A percentile compares a stretch with the other conserved stretches of the same genome.
Conservation (phyloP, 2,888 invertebrate genomes). For the Aphrophora alni region DNA sequence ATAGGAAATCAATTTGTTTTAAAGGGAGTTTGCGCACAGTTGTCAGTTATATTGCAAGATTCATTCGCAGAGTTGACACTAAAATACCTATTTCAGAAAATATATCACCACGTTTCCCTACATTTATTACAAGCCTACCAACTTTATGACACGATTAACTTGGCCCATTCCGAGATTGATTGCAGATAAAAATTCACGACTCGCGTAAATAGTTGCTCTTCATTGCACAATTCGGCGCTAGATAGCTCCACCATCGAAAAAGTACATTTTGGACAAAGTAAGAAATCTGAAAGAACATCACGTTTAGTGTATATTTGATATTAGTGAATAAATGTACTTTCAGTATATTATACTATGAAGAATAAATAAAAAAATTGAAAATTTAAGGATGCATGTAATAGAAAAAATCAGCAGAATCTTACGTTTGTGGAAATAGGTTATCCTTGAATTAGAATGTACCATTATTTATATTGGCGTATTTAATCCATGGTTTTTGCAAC, state of each 20-base stretch:
- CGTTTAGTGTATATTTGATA: too few relatives aligned
- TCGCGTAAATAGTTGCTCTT: not conserved
- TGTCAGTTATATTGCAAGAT: not conserved
- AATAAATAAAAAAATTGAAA: too few relatives aligned
- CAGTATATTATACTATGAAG: too few relatives aligned
- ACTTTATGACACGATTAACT: not conserved
- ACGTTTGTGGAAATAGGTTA: too few relatives aligned
- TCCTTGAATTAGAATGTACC: too few relatives aligned
- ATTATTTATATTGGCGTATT: too few relatives aligned
- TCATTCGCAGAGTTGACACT: not conserved
- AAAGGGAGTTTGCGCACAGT: not conserved
- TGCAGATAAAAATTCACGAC: conserved; percentile 6
- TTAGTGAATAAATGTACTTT: too few relatives aligned
- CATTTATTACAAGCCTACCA: not conserved
- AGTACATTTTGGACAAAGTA: not conserved
- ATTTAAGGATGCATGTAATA: too few relatives aligned
- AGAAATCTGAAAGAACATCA: too few relatives aligned
- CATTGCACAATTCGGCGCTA: not conserved
- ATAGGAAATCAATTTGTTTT: not conserved
- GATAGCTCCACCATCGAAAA: not conserved
- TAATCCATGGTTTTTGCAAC: too few relatives aligned
- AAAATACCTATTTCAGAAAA: conserved; percentile 2
- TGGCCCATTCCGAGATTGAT: not conserved
- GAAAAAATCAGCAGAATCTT: too few relatives aligned
- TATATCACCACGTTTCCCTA: not conserved